Conservation (phyloP, 2,797 vertebrate genomes). For the Novumbra hubbsi region DNA sequence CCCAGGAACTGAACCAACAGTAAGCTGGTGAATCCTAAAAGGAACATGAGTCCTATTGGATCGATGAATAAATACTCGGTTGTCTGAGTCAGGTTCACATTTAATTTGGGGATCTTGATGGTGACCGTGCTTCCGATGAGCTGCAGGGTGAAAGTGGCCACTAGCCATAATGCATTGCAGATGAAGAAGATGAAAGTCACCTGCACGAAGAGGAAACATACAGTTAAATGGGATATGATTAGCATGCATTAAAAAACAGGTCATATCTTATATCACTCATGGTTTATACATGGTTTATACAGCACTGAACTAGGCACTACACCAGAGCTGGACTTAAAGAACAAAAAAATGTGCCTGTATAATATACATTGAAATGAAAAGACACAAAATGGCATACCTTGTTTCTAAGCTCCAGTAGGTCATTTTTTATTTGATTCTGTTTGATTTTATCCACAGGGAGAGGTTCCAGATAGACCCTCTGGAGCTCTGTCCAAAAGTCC, state of each 20-base stretch:
- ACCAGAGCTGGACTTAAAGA: neutral
- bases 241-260: neutral
- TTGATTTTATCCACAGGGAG: slow-evolving; percentile 54
- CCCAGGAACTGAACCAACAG: slow-evolving; percentile 66
- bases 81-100: neutral
- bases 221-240: neutral
- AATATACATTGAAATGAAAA: neutral
- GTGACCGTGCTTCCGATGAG: slow-evolving; percentile 20
- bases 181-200: slow-evolving; percentile 67
- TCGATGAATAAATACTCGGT: slow-evolving; percentile 36
- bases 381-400: slow-evolving; percentile 48
- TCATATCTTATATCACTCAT: neutral
- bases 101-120: slow-evolving; percentile 43
- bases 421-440: slow-evolving; percentile 45
- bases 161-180: slow-evolving; percentile 64
- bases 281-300: neutral
- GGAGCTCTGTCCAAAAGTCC: slow-evolving; percentile 56
- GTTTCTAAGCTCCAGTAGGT: slow-evolving; percentile 63
- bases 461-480: slow-evolving; percentile 60
- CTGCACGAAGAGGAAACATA: slow-evolving; percentile 38
- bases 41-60: slow-evolving; percentile 70
- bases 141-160: slow-evolving; percentile 62
- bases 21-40: slow-evolving; percentile 59
- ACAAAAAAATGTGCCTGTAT: neutral
- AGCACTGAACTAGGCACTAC: neutral